These are phyloP conservation scores for Bombus pascuorum DNA, from an alignment of 1,140 invertebrate genomes.

Conservation along the genomic window DNA sequence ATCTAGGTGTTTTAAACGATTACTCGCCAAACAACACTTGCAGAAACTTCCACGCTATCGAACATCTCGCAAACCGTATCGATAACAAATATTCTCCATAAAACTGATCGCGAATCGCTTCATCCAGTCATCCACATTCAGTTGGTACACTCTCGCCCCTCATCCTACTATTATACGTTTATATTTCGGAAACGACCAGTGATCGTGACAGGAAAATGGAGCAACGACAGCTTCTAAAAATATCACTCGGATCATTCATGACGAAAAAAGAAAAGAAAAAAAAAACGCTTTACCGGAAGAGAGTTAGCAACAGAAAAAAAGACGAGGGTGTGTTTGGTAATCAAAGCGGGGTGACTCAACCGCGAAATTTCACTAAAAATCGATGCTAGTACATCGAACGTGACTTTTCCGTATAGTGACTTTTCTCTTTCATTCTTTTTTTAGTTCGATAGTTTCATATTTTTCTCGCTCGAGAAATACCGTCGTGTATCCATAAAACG, in stretches of 20 bases:
- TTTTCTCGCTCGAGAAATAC: too few relatives aligned
- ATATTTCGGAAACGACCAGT: not conserved
- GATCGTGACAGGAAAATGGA: not conserved
- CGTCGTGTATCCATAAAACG: too few relatives aligned
- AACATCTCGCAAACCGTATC: not conserved
- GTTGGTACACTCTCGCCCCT: not conserved
- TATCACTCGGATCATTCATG: not conserved
- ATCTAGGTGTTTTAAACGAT: too few relatives aligned
- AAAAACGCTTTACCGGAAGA: not conserved
- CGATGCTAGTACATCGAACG: not conserved
- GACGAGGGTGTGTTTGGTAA: not conserved
- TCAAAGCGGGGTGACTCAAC: constrained; percentile 32
- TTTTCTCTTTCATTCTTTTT: not conserved
- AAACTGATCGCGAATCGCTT: not conserved
- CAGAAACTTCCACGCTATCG: not conserved
- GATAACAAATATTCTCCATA: not conserved
- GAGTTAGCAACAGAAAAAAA: not conserved
- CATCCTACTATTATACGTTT: not conserved
- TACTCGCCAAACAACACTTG: too few relatives aligned
- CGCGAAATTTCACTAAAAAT: constrained; percentile 32
- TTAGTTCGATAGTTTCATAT: too few relatives aligned
- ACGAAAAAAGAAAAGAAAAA: too few relatives aligned
- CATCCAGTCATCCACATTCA: too few relatives aligned
- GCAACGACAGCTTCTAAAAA: not conserved
- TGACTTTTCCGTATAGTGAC: not conserved